Evolutionary conservation across 2,888 invertebrate genomes (phyloP).

Genomic region (Neocrepidodera transversa): DNA sequence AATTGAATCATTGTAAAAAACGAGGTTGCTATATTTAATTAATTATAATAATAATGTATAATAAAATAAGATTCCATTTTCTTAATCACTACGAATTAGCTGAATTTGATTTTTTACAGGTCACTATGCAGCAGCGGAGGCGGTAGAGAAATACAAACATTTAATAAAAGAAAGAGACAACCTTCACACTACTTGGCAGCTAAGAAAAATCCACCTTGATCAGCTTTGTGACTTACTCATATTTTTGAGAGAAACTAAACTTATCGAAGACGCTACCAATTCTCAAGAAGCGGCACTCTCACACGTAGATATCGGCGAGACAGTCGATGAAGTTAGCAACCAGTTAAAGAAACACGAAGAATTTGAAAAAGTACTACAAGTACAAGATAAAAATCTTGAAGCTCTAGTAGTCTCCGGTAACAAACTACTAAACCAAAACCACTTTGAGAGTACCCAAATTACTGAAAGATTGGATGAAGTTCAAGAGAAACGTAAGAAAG

Average conservation of each 20-base stretch:
- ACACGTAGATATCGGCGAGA: constrained; percentile 73
- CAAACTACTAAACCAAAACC: constrained; percentile 86
- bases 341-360: constrained; percentile 93
- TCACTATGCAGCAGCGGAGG: constrained; percentile 82
- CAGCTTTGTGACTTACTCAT: constrained; percentile 93
- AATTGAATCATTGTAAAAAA: no score
- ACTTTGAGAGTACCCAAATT: constrained; percentile 87
- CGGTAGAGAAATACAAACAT: constrained; percentile 79
- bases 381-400: constrained; percentile 87
- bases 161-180: constrained; percentile 80
- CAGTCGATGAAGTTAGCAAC: constrained; percentile 88
- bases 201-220: constrained; percentile 86
- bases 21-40: no score
- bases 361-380: constrained; percentile 88
- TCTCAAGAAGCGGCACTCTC: constrained; percentile 84
- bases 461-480: constrained; percentile 78
- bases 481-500: constrained; percentile 71
- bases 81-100: no score
- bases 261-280: constrained; percentile 86
- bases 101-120: no score
- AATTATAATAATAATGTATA: no score
- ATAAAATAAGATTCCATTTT: no score
- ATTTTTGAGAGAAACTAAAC: constrained; percentile 92
- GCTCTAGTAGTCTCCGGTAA: constrained; percentile 84
- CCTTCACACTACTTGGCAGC: constrained; percentile 85